These are phyloP conservation scores for Galleria mellonella DNA, from an alignment of 1,140 invertebrate genomes.

Conservation along the genomic window DNA sequence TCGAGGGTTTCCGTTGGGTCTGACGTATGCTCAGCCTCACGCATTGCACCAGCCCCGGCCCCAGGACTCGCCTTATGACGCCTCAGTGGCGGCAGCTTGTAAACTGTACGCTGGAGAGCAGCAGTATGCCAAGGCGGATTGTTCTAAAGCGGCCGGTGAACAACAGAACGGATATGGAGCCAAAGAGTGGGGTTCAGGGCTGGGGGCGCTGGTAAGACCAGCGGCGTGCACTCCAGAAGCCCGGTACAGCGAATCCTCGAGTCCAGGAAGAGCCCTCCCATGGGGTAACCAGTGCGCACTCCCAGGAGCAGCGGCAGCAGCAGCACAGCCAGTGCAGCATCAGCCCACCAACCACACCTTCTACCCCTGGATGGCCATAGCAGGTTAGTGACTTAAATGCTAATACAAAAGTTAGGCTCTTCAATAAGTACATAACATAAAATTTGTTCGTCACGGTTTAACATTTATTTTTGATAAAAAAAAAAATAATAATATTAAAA, in stretches of 20 bases:
- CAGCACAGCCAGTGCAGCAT: slow-evolving; percentile 90
- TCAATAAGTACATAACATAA: background rate
- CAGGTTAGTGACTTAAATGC: slow-evolving; percentile 82
- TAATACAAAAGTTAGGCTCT: background rate
- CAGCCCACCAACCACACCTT: slow-evolving; percentile 94
- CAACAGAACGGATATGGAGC: slow-evolving; percentile 82
- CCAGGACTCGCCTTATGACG: slow-evolving; percentile 92
- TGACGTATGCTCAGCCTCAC: slow-evolving; percentile 91
- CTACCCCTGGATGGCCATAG: slow-evolving; percentile 98
- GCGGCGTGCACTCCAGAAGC: slow-evolving; percentile 91
- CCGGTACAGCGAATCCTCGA: slow-evolving; percentile 86
- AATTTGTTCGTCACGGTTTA: too few species aligned
- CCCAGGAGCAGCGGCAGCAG: slow-evolving; percentile 84
- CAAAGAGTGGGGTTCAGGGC: slow-evolving; percentile 80
- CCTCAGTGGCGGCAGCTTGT: slow-evolving; percentile 88
- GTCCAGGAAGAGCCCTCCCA: slow-evolving; percentile 75
- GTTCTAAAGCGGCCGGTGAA: slow-evolving; percentile 75
- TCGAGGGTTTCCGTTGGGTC: slow-evolving; percentile 86
- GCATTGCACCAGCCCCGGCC: slow-evolving; percentile 85
- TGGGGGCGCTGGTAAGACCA: slow-evolving; percentile 80
- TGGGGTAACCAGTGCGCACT: slow-evolving; percentile 89
- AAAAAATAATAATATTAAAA: too few species aligned
- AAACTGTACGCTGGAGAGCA: slow-evolving; percentile 87
- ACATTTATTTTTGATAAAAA: too few species aligned
- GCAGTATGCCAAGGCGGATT: slow-evolving; percentile 77